These are phyloP conservation scores for Xyrichtys novacula DNA, from an alignment of 2,797 vertebrate genomes.

Conservation along the genomic window DNA sequence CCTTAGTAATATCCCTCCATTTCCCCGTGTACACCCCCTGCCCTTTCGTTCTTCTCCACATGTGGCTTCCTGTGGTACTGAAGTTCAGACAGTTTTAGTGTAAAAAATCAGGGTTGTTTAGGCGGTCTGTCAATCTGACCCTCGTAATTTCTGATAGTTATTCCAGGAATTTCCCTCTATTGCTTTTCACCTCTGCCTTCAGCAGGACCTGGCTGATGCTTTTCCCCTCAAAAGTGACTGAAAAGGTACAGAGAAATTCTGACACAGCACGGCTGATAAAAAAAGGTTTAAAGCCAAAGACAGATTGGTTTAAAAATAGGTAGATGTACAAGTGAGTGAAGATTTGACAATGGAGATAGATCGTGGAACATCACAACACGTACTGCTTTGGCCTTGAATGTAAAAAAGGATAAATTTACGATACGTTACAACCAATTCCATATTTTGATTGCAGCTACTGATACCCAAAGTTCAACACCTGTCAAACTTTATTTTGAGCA, in stretches of 20 bases:
- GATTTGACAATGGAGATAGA: constrained; percentile 1
- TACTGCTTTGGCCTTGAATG: background rate
- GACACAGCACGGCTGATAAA: constrained; percentile 32
- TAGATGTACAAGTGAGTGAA: background rate
- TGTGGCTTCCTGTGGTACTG: constrained; percentile 50
- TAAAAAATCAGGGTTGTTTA: constrained; percentile 61
- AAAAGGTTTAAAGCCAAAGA: constrained; percentile 6
- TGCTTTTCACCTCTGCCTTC: constrained; percentile 48
- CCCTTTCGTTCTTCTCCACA: constrained; percentile 1
- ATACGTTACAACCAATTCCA: constrained; percentile 5
- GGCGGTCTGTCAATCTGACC: constrained; percentile 63
- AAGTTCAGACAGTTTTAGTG: constrained; percentile 68
- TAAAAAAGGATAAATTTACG: constrained; percentile 8
- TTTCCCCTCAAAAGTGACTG: constrained; percentile 55
- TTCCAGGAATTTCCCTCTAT: constrained; percentile 80
- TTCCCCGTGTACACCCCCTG: constrained; percentile 23
- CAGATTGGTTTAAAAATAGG: constrained; percentile 2
- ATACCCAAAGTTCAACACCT: constrained; percentile 38
- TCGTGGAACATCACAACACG: constrained; percentile 12
- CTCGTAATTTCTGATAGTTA: constrained; percentile 68
- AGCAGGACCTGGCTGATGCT: constrained; percentile 32
- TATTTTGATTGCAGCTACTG: constrained; percentile 21
- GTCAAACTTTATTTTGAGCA: constrained; percentile 24
- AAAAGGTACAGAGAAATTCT: constrained; percentile 16
- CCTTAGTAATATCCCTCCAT: constrained; percentile 7